Evolutionary conservation across 1,140 invertebrate genomes (phyloP).

Genomic region (Druon quercuslanigerum): DNA sequence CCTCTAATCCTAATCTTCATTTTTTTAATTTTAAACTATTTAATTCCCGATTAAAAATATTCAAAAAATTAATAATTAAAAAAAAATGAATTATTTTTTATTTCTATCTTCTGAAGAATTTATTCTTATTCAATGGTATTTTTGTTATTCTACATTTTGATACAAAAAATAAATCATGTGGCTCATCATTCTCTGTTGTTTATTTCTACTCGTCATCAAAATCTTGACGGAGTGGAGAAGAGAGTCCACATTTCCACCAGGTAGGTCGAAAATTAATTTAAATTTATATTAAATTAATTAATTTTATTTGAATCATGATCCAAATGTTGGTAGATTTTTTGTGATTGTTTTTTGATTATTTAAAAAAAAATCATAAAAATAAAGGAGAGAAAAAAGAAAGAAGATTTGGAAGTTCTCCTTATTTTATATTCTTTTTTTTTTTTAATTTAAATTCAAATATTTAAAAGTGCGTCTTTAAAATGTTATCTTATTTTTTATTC

Average conservation of each 20-base stretch:
- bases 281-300: too few species aligned
- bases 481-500: too few species aligned
- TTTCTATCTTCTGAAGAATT: background rate
- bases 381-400: too few species aligned
- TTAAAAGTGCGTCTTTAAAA: too few species aligned
- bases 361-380: too few species aligned
- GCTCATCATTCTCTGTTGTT: constrained; percentile 46
- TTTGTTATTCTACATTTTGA: background rate
- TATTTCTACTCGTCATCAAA: constrained; percentile 44
- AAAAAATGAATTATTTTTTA: background rate
- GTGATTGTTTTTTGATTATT: too few species aligned
- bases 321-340: too few species aligned
- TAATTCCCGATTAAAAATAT: background rate
- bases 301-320: too few species aligned
- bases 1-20: background rate
- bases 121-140: background rate
- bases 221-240: constrained; percentile 43
- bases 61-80: background rate
- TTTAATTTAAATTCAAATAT: too few species aligned
- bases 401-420: too few species aligned
- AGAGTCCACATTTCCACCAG: constrained; percentile 55
- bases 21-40: background rate
- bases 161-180: constrained; percentile 42
- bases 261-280: constrained; percentile 40
- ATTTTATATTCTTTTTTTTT: too few species aligned